Base-by-base conservation (phyloP, 2,797 vertebrate species). In the Hyperoplus lanceolatus region DNA sequence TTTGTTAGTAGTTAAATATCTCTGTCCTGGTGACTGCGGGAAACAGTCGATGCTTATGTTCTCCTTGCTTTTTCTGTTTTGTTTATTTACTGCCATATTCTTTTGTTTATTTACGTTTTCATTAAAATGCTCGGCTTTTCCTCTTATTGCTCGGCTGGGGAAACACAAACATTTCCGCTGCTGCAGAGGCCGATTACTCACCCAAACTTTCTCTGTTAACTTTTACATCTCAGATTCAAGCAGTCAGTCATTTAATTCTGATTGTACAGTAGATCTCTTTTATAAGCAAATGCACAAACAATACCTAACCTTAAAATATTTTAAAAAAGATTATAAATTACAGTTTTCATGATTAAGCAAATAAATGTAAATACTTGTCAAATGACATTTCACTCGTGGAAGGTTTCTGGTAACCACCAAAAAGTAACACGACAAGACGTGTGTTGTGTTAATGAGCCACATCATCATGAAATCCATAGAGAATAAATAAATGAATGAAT, bases 51-150 rank as follows among this genome's bases (percentile, higher is more conserved):
- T 56, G 85, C 87, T 80, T 57, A 66, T 74, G 49, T 87, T 83
- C 87, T 57, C 5, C 45, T 68, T 56, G 41, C 5, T 42, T 54
- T 61, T 53, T 62, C 5, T 42, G 50, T 61, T 61, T 77, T 85
- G 82, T 90, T 91, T 85, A 77, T 74, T 65, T 79, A 59, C 36
- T 3, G 16, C 54, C 61, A 49, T 75, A 8, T 79, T 85, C 46
- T 21, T 73, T 71, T 73, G 70, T 86, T 92, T 91, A 86, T 93
- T 92, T 90, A 89, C 82, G 71, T 90, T 87, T 92, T 92, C 90
- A 94, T 95, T 94, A 92, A 94, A 95, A 94, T 94, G 93, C 93
- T n/a, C n/a, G n/a, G n/a, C n/a, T n/a, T n/a, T n/a, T 66, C 81
- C 10, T 0, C 41, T 82, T 84, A 80, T 85, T 79, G 75, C 58